These are phyloP conservation scores for Heliconius ismenius DNA, from an alignment of 2,888 invertebrate species.

Conservation along the genomic window DNA sequence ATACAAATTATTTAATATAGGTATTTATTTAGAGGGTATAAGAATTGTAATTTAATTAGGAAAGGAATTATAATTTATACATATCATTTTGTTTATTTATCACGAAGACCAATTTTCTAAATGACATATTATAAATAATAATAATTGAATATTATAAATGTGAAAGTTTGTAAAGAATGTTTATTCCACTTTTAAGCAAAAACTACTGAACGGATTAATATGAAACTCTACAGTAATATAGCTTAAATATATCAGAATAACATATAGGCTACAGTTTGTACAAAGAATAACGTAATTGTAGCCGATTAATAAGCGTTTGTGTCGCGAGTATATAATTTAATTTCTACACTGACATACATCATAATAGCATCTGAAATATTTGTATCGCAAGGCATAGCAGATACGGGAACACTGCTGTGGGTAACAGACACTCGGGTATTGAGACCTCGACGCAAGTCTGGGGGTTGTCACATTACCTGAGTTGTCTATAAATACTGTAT, in stretches of 20 bases:
- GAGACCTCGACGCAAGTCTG: background rate
- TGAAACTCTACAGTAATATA: no score
- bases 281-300: no score
- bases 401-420: background rate
- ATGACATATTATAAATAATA: no score
- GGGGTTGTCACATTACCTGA: background rate
- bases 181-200: no score
- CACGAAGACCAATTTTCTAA: no score
- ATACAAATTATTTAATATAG: background rate
- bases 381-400: background rate
- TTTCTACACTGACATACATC: background rate
- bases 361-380: background rate
- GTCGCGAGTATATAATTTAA: background rate
- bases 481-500: background rate
- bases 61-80: background rate
- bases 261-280: no score
- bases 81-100: background rate
- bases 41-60: background rate
- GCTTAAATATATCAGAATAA: no score
- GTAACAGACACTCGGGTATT: background rate
- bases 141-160: no score
- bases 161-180: no score
- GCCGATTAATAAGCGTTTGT: no score
- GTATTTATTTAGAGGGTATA: background rate
- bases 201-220: no score